A percentile compares a stretch with the other conserved stretches of the same genome.
phyloP scores from a whole-genome alignment of 1,140 invertebrate genomes.

The Papilio glaucus region DNA sequence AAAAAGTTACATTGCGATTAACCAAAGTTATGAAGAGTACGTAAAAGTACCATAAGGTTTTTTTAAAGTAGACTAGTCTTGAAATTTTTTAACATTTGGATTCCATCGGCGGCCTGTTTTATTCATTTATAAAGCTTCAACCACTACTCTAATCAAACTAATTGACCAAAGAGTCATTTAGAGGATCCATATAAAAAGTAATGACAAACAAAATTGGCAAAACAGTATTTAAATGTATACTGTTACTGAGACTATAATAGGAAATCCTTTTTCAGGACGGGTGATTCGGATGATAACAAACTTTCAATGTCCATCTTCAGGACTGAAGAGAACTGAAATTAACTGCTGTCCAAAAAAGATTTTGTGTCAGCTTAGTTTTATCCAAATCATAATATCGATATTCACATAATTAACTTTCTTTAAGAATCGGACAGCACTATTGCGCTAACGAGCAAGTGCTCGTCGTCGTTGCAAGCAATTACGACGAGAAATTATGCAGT shows the following conservation, averaged over 20 bases:
- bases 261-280: neutral
- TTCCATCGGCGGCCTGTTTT: too few relatives aligned
- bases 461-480: constrained; percentile 31
- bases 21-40: too few relatives aligned
- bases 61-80: too few relatives aligned
- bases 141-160: too few relatives aligned
- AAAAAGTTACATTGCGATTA: too few relatives aligned
- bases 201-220: constrained; percentile 6
- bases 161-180: too few relatives aligned
- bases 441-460: constrained; percentile 18
- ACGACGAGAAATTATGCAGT: constrained; percentile 32
- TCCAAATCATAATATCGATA: neutral
- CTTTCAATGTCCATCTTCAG: neutral
- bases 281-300: neutral
- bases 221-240: neutral
- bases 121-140: too few relatives aligned
- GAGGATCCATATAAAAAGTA: too few relatives aligned
- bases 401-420: neutral
- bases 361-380: too few relatives aligned
- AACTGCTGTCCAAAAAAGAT: too few relatives aligned
- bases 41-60: too few relatives aligned
- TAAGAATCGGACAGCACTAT: constrained; percentile 22
- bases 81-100: too few relatives aligned
- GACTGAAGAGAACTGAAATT: neutral
- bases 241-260: neutral